phyloP scores from a whole-genome alignment of 2,113 vertebrate species.

The Actenoides lindsayi region DNA sequence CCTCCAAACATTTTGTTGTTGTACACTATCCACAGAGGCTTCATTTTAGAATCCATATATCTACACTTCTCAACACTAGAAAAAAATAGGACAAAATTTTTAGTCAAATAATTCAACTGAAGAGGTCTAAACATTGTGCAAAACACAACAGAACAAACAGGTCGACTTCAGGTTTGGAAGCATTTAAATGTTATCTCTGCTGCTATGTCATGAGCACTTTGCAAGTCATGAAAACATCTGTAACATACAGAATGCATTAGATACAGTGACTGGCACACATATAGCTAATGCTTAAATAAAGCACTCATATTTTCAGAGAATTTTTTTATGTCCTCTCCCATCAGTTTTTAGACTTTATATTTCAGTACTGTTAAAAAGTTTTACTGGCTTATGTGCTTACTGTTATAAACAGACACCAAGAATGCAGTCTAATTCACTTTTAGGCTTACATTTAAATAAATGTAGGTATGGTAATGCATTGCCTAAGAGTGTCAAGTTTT shows the following conservation, averaged over 20 bases:
- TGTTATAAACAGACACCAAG: not conserved
- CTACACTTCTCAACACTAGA: slow-evolving; percentile 93
- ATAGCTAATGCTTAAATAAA: not conserved
- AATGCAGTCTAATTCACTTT: not conserved
- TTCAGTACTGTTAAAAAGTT: not conserved
- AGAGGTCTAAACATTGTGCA: not conserved
- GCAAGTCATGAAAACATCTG: not conserved
- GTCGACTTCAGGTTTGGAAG: not conserved
- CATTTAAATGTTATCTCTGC: not conserved
- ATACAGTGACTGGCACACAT: not conserved
- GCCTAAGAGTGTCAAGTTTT: not conserved
- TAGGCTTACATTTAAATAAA: not conserved
- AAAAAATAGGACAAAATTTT: not conserved
- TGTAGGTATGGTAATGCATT: not conserved
- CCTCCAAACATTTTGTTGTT: slow-evolving; percentile 91
- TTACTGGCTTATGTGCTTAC: not conserved
- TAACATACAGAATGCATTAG: not conserved
- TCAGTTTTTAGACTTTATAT: not conserved
- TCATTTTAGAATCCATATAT: slow-evolving; percentile 99
- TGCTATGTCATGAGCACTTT: not conserved
- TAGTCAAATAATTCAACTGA: not conserved
- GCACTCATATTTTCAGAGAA: not conserved
- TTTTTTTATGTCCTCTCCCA: not conserved
- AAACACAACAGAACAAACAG: not conserved
- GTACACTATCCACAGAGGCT: slow-evolving; percentile 97